Evolutionary conservation across 1,140 invertebrate genomes (phyloP).

Genomic region (Sinonovacula constricta): DNA sequence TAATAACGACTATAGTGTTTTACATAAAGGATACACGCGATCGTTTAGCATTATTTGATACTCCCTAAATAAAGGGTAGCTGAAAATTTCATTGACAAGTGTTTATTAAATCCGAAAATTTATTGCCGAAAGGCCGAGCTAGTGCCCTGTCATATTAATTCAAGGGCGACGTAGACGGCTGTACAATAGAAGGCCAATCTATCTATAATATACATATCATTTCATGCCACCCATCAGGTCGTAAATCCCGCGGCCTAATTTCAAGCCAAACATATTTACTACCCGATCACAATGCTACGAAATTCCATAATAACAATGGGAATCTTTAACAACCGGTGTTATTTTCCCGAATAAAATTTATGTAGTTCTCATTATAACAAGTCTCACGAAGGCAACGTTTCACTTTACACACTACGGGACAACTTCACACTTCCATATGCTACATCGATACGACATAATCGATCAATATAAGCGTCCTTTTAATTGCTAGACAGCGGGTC

Average conservation of each 20-base stretch:
- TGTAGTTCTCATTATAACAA: not conserved
- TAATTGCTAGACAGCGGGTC: not conserved
- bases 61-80: not conserved
- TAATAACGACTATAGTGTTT: too few species aligned
- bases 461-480: not conserved
- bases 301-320: slow-evolving; percentile 44
- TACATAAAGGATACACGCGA: too few species aligned
- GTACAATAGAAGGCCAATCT: slow-evolving; percentile 19
- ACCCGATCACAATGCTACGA: slow-evolving; percentile 32
- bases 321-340: slow-evolving; percentile 16
- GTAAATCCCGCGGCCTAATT: slow-evolving; percentile 37
- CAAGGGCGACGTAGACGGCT: not conserved
- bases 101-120: slow-evolving; percentile 49
- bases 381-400: slow-evolving; percentile 45
- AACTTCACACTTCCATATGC: not conserved
- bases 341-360: slow-evolving; percentile 44
- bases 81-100: slow-evolving; percentile 41
- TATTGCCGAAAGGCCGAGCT: slow-evolving; percentile 16
- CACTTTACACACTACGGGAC: not conserved
- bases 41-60: not conserved
- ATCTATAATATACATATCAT: slow-evolving; percentile 54
- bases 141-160: slow-evolving; percentile 19
- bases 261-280: slow-evolving; percentile 51
- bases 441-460: not conserved
- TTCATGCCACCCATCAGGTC: slow-evolving; percentile 38